Base-by-base conservation (phyloP, 2,113 vertebrate species). In the Urocolius indicus region DNA sequence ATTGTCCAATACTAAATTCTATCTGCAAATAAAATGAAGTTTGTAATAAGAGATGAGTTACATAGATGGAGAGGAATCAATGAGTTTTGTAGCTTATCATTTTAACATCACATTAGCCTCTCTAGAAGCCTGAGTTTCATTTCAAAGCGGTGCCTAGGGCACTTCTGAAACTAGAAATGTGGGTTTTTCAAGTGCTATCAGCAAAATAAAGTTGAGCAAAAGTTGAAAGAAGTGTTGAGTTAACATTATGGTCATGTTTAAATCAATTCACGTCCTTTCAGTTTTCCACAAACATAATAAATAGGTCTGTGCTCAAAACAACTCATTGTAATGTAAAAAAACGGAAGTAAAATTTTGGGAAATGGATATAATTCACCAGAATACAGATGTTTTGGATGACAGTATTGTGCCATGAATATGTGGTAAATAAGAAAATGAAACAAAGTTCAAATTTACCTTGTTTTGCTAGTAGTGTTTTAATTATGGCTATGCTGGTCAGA, bases 11-110 rank as follows among this genome's bases (percentile, higher is more conserved):
- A 65, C 52, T 55, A 78, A 48, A 59, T 68, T 87, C 34, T 82
- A 9, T 5, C 77, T 95, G n/a, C 38, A 92, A 94, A 83, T 84
- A 79, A 83, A 94, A 95, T 84, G 52, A 77, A 36, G 12, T 84
- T 88, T 83, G 34, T 65, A 86, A 51, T 62, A 85, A 86, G 30
- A 89, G 94, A 55, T 2, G 4, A 82, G 59, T 45, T 87, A 16
- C 38, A 79, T 19, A 38, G 14, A 21, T 36, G 43, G 11, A 8
- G 29, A 24, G 20, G 20, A 72, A 82, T 84, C 66, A 72, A 43
- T 88, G 58, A 10, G 4, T n/a, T 82, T 77, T 76, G 38, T 49
- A 58, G 30, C 4, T 95, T 89, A 52, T 58, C 5, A 2, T 85
- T 94, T 71, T 88, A 51, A 80, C 55, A 55, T 23, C 2, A 2